Evolutionary conservation across 2,113 vertebrate genomes (phyloP).

Genomic region (Antechinus flavipes): DNA sequence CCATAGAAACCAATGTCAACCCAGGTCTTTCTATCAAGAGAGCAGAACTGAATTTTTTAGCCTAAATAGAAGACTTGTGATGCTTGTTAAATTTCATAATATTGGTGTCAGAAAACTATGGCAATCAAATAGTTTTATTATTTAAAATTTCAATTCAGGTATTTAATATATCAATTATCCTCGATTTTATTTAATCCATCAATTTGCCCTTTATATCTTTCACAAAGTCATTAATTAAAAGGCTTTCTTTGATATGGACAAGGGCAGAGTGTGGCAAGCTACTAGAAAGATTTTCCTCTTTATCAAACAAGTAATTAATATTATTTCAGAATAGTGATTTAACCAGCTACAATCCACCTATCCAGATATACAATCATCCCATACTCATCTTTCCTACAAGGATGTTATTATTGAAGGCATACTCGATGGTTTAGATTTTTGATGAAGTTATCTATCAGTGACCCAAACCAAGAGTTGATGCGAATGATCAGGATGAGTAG

Average conservation of each 20-base stretch:
- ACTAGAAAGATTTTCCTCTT: neutral
- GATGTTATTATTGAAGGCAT: neutral
- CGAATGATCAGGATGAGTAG: neutral
- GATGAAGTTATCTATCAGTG: neutral
- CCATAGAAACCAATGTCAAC: neutral
- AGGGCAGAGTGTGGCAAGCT: neutral
- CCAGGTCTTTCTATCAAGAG: neutral
- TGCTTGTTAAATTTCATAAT: neutral
- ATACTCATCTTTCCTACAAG: neutral
- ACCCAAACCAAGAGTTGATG: neutral
- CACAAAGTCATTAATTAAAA: neutral
- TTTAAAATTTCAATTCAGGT: neutral
- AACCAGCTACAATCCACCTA: neutral
- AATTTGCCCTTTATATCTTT: neutral
- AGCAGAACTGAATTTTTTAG: neutral
- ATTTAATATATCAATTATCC: neutral
- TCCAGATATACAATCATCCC: neutral
- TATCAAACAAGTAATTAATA: neutral
- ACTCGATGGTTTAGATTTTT: neutral
- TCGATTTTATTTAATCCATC: neutral
- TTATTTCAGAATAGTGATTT: neutral
- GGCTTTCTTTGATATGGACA: neutral
- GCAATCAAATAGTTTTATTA: neutral
- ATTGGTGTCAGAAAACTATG: neutral
- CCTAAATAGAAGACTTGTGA: neutral